phyloP scores from a whole-genome alignment of 2,888 invertebrate genomes.

The Prosapia bicincta region DNA sequence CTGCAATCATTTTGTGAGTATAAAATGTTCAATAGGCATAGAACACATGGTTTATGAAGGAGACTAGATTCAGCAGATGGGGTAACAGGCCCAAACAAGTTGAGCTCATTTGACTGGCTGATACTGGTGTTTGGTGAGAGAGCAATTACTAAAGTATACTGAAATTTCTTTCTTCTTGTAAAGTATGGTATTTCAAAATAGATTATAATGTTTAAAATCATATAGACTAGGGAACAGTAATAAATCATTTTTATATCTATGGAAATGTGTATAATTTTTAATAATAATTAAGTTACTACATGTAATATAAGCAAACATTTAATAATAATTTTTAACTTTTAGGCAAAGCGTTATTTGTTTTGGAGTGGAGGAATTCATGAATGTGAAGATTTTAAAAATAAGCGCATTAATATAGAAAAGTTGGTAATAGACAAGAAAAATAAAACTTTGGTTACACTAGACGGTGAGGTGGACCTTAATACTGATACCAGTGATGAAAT shows the following conservation, averaged over 20 bases:
- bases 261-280: not conserved
- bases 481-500: not conserved
- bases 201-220: too few species aligned
- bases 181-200: too few species aligned
- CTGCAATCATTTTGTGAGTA: too few species aligned
- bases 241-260: not conserved
- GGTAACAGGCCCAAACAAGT: too few species aligned
- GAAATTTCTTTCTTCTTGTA: too few species aligned
- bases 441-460: slow-evolving; percentile 9
- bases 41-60: too few species aligned
- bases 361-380: slow-evolving; percentile 17
- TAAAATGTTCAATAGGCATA: too few species aligned
- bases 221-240: not conserved
- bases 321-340: not conserved
- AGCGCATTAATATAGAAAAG: slow-evolving; percentile 8
- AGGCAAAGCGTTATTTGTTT: not conserved
- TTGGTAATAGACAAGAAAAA: slow-evolving; percentile 19
- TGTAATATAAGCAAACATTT: not conserved
- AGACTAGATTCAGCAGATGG: too few species aligned
- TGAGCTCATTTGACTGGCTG: too few species aligned
- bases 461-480: not conserved
- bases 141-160: too few species aligned
- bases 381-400: slow-evolving; percentile 17
- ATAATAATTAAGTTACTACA: not conserved
- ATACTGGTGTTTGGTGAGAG: too few species aligned